A percentile compares a stretch with the other conserved stretches of the same genome.
Conservation (phyloP, 1,140 invertebrate genomes). For the Coenobita brevimanus region DNA sequence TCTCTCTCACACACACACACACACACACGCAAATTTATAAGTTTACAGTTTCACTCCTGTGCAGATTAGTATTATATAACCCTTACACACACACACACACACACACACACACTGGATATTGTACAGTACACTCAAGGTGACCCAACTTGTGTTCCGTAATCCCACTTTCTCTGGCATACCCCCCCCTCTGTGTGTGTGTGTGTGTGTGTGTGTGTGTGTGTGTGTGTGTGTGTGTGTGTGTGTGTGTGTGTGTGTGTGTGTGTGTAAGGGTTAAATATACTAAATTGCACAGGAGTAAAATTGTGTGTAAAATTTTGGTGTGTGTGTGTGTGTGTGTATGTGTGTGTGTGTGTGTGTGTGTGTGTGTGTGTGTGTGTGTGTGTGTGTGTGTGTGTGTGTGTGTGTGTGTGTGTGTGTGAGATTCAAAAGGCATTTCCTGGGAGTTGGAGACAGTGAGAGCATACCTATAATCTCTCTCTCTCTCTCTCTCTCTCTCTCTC, state of each 20-base stretch:
- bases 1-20: conserved; percentile 25
- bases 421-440: not conserved
- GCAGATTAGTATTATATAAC: not conserved
- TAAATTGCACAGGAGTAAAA: too few species aligned
- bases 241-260: not conserved
- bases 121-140: too few species aligned
- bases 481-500: not conserved
- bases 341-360: too few species aligned
- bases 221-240: conserved; percentile 43
- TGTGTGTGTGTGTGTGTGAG: conserved; percentile 41
- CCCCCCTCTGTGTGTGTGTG: too few species aligned
- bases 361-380: not conserved
- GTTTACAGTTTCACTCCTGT: not conserved
- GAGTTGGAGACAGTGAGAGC: not conserved
- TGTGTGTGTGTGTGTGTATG: conserved; percentile 29
- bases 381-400: conserved; percentile 29
- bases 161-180: not conserved
- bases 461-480: not conserved
- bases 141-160: too few species aligned
- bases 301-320: not conserved
- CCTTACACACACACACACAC: too few species aligned
- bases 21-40: conserved; percentile 1
- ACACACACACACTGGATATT: too few species aligned
- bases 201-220: conserved; percentile 51
- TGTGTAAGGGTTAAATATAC: too few species aligned